Conservation (phyloP, 2,797 vertebrate species). For the Sylvilagus floridanus region DNA sequence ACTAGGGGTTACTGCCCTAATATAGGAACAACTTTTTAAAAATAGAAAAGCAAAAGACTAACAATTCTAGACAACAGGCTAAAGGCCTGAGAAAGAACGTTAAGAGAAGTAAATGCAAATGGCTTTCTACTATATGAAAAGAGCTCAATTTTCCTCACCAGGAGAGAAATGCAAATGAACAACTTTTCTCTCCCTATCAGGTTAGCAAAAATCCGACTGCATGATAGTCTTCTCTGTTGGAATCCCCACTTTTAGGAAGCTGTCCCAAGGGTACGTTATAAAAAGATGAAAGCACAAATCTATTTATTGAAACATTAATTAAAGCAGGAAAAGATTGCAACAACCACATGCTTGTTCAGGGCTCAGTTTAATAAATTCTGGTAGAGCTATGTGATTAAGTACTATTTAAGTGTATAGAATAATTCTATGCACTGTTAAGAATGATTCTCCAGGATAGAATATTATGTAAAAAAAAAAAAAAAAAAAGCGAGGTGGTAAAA, state of each 20-base stretch:
- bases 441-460: slow-evolving; percentile 14
- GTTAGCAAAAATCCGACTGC: slow-evolving; percentile 51
- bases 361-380: slow-evolving; percentile 36
- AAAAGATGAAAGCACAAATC: slow-evolving; percentile 63
- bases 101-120: slow-evolving; percentile 62
- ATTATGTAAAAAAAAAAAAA: slow-evolving; percentile 28
- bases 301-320: slow-evolving; percentile 58
- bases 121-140: slow-evolving; percentile 11
- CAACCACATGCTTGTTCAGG: not conserved
- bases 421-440: slow-evolving; percentile 11
- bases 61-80: slow-evolving; percentile 13
- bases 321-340: slow-evolving; percentile 53
- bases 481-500: slow-evolving; percentile 23
- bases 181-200: slow-evolving; percentile 23
- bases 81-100: slow-evolving; percentile 26
- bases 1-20: not conserved
- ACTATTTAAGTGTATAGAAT: slow-evolving; percentile 43
- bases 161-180: slow-evolving; percentile 62
- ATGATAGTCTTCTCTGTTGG: slow-evolving; percentile 43
- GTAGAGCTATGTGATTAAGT: not conserved
- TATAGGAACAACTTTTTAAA: slow-evolving; percentile 45
- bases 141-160: not conserved
- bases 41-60: slow-evolving; percentile 27
- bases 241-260: slow-evolving; percentile 51
- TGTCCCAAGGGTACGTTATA: slow-evolving; percentile 26